These are phyloP conservation scores for Craseonycteris thonglongyai DNA, from an alignment of 2,113 vertebrate species.

Conservation along the genomic window DNA sequence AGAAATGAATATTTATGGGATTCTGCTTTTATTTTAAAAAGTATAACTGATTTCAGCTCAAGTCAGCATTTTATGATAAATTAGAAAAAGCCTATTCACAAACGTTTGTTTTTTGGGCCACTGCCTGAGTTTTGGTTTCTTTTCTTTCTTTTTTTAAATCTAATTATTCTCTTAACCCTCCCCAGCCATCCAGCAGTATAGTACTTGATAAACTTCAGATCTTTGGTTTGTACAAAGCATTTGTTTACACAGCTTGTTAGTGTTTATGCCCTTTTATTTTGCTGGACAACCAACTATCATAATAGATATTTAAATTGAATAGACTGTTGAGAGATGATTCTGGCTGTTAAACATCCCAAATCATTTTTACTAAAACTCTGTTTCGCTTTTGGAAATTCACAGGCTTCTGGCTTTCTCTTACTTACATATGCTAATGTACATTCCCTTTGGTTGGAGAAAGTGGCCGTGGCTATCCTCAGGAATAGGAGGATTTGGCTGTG, in stretches of 20 bases:
- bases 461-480: neutral
- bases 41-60: neutral
- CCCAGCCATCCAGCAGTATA: neutral
- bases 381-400: neutral
- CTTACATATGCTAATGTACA: neutral
- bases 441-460: neutral
- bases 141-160: neutral
- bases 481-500: neutral
- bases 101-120: neutral
- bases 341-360: neutral
- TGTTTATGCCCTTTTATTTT: neutral
- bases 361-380: neutral
- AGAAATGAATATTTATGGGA: neutral
- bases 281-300: neutral
- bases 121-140: neutral
- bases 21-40: neutral
- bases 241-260: neutral
- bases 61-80: neutral
- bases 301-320: neutral
- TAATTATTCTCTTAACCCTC: neutral
- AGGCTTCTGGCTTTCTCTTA: neutral
- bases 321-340: neutral
- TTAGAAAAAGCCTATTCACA: neutral
- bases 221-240: neutral
- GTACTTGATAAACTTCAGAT: neutral